These are phyloP conservation scores for Thelaira solivaga DNA, from an alignment of 2,888 invertebrate species.

Conservation along the genomic window DNA sequence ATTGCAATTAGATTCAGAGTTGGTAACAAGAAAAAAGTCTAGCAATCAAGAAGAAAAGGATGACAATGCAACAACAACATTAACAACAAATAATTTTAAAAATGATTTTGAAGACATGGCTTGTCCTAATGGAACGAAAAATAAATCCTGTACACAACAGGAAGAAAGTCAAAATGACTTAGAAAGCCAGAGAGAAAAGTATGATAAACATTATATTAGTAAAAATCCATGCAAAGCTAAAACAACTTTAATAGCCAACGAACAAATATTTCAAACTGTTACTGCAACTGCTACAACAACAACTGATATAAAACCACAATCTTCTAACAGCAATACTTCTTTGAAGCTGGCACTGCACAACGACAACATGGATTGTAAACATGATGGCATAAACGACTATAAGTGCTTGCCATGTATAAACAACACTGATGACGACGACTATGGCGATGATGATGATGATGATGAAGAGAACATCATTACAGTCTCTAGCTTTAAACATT, in stretches of 20 bases:
- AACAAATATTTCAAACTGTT: conserved; percentile 36
- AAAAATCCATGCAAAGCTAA: conserved; percentile 38
- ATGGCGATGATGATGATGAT: too few species aligned
- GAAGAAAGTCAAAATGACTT: conserved; percentile 26
- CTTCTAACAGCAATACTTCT: background rate
- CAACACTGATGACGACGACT: conserved; percentile 26
- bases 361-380: conserved; percentile 46
- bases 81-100: conserved; percentile 51
- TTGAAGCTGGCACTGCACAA: conserved; percentile 31
- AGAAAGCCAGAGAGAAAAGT: conserved; percentile 17
- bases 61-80: conserved; percentile 33
- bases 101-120: conserved; percentile 63
- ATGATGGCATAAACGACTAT: conserved; percentile 40
- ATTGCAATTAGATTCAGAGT: conserved; percentile 53
- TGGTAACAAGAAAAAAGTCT: conserved; percentile 34
- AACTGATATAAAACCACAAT: conserved; percentile 27
- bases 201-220: conserved; percentile 43
- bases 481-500: conserved; percentile 6
- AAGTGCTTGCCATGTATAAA: conserved; percentile 40
- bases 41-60: conserved; percentile 32
- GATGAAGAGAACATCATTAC: conserved; percentile 17
- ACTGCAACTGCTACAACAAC: conserved; percentile 27
- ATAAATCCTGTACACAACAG: conserved; percentile 62
- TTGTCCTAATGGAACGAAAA: conserved; percentile 9
- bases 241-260: conserved; percentile 29